These are phyloP conservation scores for Melangyna quadrimaculata DNA, from an alignment of 2,888 invertebrate genomes.

Conservation along the genomic window DNA sequence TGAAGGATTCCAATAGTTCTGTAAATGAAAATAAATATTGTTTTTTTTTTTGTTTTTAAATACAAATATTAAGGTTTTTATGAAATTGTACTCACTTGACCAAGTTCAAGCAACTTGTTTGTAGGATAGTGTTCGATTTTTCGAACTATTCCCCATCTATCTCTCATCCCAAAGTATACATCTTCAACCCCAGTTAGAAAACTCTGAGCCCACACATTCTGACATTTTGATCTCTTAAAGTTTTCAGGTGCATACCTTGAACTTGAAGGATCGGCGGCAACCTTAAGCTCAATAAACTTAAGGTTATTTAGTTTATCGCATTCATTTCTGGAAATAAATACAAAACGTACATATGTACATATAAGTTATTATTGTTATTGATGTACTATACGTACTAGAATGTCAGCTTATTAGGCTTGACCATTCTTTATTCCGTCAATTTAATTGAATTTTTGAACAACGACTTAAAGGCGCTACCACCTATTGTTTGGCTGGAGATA, in stretches of 20 bases:
- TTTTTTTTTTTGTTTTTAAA: too few relatives aligned
- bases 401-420: too few relatives aligned
- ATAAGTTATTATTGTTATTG: too few relatives aligned
- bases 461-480: too few relatives aligned
- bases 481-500: too few relatives aligned
- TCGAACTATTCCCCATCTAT: constrained; percentile 85
- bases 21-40: background rate
- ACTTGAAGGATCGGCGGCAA: constrained; percentile 83
- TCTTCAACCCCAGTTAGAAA: constrained; percentile 86
- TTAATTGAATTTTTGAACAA: too few relatives aligned
- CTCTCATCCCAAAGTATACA: constrained; percentile 86
- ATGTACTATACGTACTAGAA: too few relatives aligned
- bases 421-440: too few relatives aligned
- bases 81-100: constrained; percentile 73
- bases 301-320: constrained; percentile 63
- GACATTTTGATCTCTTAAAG: constrained; percentile 82
- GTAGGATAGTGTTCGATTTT: constrained; percentile 82
- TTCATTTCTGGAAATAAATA: constrained; percentile 16
- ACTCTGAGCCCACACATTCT: constrained; percentile 90
- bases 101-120: constrained; percentile 82
- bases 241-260: constrained; percentile 82
- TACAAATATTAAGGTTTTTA: background rate
- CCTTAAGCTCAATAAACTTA: constrained; percentile 87
- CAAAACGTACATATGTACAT: too few relatives aligned
- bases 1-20: constrained; percentile 82